Evolutionary conservation across 2,113 vertebrate species (phyloP).

Genomic region (Triplophysa siluroides): DNA sequence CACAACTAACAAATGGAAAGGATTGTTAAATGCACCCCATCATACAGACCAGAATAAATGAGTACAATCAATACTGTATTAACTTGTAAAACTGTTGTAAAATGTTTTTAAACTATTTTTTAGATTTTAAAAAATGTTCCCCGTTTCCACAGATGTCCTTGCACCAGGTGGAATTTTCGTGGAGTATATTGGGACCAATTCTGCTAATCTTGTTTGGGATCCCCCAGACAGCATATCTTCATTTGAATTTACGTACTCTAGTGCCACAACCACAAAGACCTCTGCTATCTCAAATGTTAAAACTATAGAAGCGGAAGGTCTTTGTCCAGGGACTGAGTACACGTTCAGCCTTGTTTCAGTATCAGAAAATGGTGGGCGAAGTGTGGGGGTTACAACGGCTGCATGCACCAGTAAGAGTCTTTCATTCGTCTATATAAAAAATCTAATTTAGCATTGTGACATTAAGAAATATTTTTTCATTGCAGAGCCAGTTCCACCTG

Average conservation of each 20-base stretch:
- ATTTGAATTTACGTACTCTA: slow-evolving; percentile 44
- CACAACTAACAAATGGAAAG: too few species aligned
- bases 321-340: slow-evolving; percentile 57
- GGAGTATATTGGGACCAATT: slow-evolving; percentile 22
- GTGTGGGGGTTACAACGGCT: slow-evolving; percentile 17
- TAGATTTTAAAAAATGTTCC: too few species aligned
- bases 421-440: background rate
- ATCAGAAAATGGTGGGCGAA: slow-evolving; percentile 37
- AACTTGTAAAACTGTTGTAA: too few species aligned
- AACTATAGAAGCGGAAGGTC: slow-evolving; percentile 32
- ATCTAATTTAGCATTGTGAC: background rate
- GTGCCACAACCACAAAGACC: background rate
- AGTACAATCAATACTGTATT: too few species aligned
- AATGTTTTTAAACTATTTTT: too few species aligned
- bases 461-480: background rate
- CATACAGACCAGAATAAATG: too few species aligned
- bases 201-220: slow-evolving; percentile 46
- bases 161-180: slow-evolving; percentile 41
- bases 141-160: slow-evolving; percentile 45
- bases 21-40: too few species aligned
- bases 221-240: background rate
- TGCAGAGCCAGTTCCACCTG: slow-evolving; percentile 47
- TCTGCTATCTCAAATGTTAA: background rate
- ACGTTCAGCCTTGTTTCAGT: slow-evolving; percentile 47
- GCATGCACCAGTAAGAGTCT: slow-evolving; percentile 55